Base-by-base conservation (phyloP, 2,797 vertebrate species). In the Hipposideros larvatus region DNA sequence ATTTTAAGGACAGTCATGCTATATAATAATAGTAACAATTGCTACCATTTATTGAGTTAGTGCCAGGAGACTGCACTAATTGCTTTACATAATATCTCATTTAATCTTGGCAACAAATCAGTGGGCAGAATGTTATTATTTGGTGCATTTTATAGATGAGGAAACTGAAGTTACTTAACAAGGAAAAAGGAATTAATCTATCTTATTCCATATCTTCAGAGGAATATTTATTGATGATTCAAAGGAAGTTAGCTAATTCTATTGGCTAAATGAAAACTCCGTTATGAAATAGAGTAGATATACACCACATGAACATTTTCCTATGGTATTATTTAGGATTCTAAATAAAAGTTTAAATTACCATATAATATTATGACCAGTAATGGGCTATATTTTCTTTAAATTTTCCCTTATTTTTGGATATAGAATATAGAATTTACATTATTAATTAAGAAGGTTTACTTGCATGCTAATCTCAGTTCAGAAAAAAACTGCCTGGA, bases 371-470 rank as follows among this genome's bases (percentile, higher is more conserved):
- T 83, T 87, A 59, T 90, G 26, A 21, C 51, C 65, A 31, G 24
- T 48, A 41, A 55, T 92, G 22, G 53, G 18, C 19, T 94, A 43
- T 65, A 48, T 86, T 94, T 96, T 83, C 57, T 31, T 41, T 82
- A 82, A 74, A 86, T 16, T 75, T 84, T 90, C 21, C 41, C 41
- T 74, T 59, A 26, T 65, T 95, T 96, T 93, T 65, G 34, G 63
- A 71, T 87, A 24, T 77, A 85, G 37, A 14, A 79, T 87, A 22
- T 70, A 94, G 68, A 92, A 86, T 41, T 90, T 31, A 90, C 16
- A 53, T 94, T 85, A 82, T 26, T 93, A 79, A 86, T 43, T 80
- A 84, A 90, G 55, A 48, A 95, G 73, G 71, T 73, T 93, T 95
- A 51, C 31, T 90, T 93, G 28, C 53, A 61, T 80, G 11, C 51